Conservation (phyloP, 2,888 invertebrate genomes). For the Epinotia ramella region DNA sequence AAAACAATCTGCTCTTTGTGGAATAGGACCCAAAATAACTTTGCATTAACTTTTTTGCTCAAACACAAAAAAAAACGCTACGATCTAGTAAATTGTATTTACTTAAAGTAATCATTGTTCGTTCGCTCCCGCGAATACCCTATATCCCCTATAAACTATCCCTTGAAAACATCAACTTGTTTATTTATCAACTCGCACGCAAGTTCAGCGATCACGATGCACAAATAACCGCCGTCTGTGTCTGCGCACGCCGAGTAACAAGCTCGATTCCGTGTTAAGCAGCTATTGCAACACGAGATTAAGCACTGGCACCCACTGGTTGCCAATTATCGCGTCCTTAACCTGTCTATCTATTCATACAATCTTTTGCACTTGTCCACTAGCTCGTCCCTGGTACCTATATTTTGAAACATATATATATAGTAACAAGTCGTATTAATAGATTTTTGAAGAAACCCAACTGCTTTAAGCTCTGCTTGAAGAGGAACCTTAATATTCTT, state of each 20-base stretch:
- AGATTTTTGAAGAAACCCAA: too few relatives aligned
- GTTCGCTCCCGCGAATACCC: neutral
- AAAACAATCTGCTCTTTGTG: too few relatives aligned
- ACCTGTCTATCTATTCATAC: constrained; percentile 16
- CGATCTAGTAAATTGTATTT: too few relatives aligned
- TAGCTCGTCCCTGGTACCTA: neutral
- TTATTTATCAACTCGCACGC: constrained; percentile 17
- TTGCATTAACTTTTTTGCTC: too few relatives aligned
- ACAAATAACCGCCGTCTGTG: constrained; percentile 17
- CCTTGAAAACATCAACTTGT: neutral
- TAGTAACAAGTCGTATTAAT: too few relatives aligned
- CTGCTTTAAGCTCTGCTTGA: too few relatives aligned
- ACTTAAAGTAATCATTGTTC: too few relatives aligned
- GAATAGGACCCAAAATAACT: too few relatives aligned
- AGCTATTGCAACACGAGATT: constrained; percentile 35
- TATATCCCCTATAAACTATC: neutral
- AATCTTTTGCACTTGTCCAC: neutral
- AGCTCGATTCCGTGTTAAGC: constrained; percentile 26
- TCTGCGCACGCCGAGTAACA: neutral
- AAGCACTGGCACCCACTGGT: constrained; percentile 32
- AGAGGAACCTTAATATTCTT: too few relatives aligned
- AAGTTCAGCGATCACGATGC: neutral
- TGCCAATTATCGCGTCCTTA: constrained; percentile 30
- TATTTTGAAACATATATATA: neutral
- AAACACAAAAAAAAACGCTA: too few relatives aligned